Conservation (phyloP, 2,797 vertebrate genomes). For the Limnodromus scolopaceus region DNA sequence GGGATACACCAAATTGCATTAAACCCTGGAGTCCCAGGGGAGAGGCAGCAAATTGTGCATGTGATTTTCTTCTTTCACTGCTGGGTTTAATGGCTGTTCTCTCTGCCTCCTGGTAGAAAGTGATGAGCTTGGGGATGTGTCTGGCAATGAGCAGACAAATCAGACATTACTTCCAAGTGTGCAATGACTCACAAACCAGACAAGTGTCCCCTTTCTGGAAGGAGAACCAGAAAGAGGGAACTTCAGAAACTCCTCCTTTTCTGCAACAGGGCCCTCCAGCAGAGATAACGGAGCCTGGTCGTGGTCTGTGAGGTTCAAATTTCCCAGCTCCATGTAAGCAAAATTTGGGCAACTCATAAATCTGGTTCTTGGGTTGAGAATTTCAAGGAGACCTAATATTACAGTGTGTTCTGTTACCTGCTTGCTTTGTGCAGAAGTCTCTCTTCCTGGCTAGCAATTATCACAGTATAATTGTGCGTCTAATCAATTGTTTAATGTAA, state of each 20-base stretch:
- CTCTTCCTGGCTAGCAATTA: neutral
- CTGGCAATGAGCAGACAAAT: slow-evolving; percentile 24
- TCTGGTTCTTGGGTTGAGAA: neutral
- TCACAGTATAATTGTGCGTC: neutral
- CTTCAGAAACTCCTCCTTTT: neutral
- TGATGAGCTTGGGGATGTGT: slow-evolving; percentile 15
- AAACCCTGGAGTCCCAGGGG: slow-evolving; percentile 28
- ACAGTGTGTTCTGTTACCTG: accelerated
- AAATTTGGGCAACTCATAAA: neutral
- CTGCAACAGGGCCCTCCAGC: neutral
- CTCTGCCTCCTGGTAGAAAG: slow-evolving; percentile 24
- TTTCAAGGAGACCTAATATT: neutral
- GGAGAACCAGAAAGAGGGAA: neutral
- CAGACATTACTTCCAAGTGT: neutral
- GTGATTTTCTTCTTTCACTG: slow-evolving; percentile 38
- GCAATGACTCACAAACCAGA: neutral
- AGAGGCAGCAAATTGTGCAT: slow-evolving; percentile 26
- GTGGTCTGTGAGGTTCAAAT: neutral
- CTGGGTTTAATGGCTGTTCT: slow-evolving; percentile 9
- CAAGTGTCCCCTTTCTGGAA: neutral
- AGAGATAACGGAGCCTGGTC: neutral
- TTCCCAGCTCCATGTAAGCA: neutral
- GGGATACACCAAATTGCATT: slow-evolving; percentile 58
- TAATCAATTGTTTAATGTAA: neutral
- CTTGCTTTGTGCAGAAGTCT: neutral